Evolutionary conservation across 1,140 invertebrate genomes (phyloP).

Genomic region (Drosophila sp.): DNA sequence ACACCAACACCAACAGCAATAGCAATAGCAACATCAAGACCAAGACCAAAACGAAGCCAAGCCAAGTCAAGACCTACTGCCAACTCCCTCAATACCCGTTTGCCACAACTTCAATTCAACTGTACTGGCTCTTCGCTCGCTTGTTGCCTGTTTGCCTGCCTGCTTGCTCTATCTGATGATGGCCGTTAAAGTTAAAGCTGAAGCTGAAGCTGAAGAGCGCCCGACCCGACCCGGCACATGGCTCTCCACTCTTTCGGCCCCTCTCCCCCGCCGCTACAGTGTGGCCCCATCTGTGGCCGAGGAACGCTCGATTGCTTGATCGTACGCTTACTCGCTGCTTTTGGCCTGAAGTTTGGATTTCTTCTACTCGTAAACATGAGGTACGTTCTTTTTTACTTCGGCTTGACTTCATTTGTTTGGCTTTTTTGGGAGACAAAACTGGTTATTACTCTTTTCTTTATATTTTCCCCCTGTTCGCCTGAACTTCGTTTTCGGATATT

Average conservation of each 20-base stretch:
- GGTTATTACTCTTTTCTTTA: conserved; percentile 80
- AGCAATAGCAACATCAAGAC: conserved; percentile 2
- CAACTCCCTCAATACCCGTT: conserved; percentile 78
- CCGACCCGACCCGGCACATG: conserved; percentile 71
- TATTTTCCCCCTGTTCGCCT: conserved; percentile 46
- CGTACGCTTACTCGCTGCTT: conserved; percentile 41
- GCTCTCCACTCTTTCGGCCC: conserved; percentile 21
- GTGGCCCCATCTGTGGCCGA: conserved; percentile 24
- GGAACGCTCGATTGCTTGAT: conserved; percentile 48
- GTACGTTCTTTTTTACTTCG: conserved; percentile 71
- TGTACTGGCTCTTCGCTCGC: conserved; percentile 62
- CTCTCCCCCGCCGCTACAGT: conserved; percentile 1
- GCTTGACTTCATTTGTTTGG: conserved; percentile 82
- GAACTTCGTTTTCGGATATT: conserved; percentile 52
- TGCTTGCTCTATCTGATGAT: conserved; percentile 76
- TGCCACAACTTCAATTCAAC: conserved; percentile 77
- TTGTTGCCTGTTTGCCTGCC: conserved; percentile 17
- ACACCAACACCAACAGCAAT: conserved; percentile 8
- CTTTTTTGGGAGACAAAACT: conserved; percentile 83
- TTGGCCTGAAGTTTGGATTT: conserved; percentile 48
- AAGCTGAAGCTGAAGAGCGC: conserved; percentile 77
- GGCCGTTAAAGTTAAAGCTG: conserved; percentile 79
- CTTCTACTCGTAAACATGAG: conserved; percentile 78
- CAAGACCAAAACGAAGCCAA: conserved; percentile 20
- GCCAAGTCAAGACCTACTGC: conserved; percentile 40